A percentile compares a stretch with the other conserved stretches of the same genome.
Evolutionary conservation across 2,113 vertebrate genomes (phyloP).

Genomic region (Melanerpes formicivorus): DNA sequence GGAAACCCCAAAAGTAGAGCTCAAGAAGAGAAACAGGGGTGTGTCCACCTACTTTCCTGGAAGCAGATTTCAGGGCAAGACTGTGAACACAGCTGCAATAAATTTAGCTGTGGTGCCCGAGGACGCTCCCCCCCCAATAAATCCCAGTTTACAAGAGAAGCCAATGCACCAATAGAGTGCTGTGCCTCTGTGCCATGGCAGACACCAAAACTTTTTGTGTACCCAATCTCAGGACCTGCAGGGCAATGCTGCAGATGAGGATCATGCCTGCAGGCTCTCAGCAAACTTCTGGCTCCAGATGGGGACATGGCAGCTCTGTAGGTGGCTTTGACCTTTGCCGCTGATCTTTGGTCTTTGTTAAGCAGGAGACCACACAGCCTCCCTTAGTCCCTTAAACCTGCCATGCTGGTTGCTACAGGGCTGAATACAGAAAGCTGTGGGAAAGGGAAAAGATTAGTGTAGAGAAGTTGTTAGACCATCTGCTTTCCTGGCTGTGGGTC

Average conservation of each 20-base stretch:
- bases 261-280: background rate
- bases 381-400: background rate
- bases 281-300: background rate
- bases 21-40: background rate
- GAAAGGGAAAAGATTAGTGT: background rate
- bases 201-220: accelerated
- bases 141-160: background rate
- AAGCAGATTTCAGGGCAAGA: background rate
- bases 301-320: accelerated
- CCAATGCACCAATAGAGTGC: background rate
- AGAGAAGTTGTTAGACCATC: background rate
- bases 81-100: background rate
- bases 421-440: background rate
- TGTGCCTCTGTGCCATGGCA: background rate
- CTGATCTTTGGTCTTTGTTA: background rate
- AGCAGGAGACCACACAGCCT: background rate
- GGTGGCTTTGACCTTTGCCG: background rate
- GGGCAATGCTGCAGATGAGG: background rate
- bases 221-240: no score
- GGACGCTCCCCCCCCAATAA: background rate
- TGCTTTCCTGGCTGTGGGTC: background rate
- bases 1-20: background rate
- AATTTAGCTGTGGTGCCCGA: background rate
- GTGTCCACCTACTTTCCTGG: background rate
- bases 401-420: background rate